Conservation (phyloP, 2,113 vertebrate genomes). For the Oophaga pumilio region DNA sequence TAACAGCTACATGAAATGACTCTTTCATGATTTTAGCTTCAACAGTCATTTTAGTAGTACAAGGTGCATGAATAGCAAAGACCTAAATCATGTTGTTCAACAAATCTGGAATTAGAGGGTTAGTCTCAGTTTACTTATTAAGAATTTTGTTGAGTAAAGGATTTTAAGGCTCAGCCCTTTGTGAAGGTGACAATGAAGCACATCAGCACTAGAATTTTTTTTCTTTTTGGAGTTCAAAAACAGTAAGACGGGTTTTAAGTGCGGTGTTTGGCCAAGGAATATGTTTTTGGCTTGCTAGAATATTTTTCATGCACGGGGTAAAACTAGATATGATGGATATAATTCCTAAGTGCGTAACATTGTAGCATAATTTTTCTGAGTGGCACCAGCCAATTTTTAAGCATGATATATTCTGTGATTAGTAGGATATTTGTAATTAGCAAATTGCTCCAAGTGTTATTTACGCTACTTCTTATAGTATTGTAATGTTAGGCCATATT, state of each 20-base stretch:
- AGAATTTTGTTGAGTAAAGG: slow-evolving; percentile 94
- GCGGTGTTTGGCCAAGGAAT: background rate
- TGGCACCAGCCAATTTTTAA: background rate
- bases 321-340: background rate
- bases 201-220: slow-evolving; percentile 78
- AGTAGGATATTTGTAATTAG: background rate
- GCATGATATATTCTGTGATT: background rate
- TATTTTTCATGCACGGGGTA: background rate
- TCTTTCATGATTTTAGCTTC: slow-evolving; percentile 99
- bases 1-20: slow-evolving; percentile 98
- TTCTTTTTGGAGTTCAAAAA: slow-evolving; percentile 67
- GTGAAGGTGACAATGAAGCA: slow-evolving; percentile 80
- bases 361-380: background rate
- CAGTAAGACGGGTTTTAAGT: slow-evolving; percentile 62
- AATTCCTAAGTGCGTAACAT: background rate
- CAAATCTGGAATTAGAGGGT: slow-evolving; percentile 97
- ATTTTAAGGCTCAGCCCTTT: slow-evolving; percentile 87
- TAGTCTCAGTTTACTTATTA: slow-evolving; percentile 95
- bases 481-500: background rate
- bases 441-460: background rate
- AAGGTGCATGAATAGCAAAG: slow-evolving; percentile 88
- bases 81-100: slow-evolving; percentile 95
- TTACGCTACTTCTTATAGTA: background rate
- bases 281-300: background rate
- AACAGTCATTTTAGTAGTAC: slow-evolving; percentile 94